These are phyloP conservation scores for Chionomys nivalis DNA, from an alignment of 2,113 vertebrate species.

Conservation along the genomic window DNA sequence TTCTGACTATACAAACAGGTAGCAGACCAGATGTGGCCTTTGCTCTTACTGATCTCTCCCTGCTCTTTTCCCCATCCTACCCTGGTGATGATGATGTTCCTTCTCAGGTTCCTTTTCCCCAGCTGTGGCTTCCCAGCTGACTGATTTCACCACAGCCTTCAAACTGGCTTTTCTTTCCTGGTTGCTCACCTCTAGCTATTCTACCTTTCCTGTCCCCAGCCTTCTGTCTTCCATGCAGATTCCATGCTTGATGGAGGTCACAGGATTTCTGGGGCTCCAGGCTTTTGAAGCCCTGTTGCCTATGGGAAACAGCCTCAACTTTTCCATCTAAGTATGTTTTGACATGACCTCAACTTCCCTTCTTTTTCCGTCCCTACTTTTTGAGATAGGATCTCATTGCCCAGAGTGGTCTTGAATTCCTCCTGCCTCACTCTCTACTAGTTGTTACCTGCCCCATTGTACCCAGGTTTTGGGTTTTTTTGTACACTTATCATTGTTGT, in stretches of 20 bases:
- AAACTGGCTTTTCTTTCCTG: neutral
- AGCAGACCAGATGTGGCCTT: neutral
- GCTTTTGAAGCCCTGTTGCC: neutral
- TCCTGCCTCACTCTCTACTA: neutral
- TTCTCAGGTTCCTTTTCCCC: neutral
- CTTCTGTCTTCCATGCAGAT: neutral
- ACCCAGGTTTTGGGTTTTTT: neutral
- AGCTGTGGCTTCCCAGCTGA: neutral
- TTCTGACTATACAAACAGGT: neutral
- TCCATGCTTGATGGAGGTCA: neutral
- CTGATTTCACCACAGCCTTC: neutral
- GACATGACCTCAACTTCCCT: neutral
- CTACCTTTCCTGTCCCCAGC: neutral
- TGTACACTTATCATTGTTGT: neutral
- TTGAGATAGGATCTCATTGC: neutral
- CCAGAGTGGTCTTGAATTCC: neutral
- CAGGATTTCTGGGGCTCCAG: neutral
- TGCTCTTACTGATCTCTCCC: neutral
- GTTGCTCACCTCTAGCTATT: neutral
- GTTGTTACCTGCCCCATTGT: accelerated
- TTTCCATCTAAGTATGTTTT: neutral
- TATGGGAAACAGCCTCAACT: neutral
- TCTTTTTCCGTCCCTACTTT: neutral
- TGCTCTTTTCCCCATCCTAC: neutral
- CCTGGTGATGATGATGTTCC: neutral